These are phyloP conservation scores for Mormyrus proboscirostris DNA, from an alignment of 2,797 vertebrate genomes.

Conservation along the genomic window DNA sequence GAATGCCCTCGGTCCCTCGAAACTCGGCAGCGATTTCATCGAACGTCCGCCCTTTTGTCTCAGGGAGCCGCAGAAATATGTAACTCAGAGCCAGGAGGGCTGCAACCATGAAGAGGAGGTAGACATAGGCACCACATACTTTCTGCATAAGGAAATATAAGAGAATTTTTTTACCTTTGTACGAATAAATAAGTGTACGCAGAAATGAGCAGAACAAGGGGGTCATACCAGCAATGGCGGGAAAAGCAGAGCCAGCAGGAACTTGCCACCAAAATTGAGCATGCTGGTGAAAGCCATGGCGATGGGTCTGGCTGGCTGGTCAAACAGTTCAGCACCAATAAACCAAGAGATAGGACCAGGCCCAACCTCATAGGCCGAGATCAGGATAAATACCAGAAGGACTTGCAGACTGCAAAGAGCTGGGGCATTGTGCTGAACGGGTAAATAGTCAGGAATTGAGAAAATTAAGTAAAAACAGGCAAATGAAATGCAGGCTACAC, in stretches of 20 bases:
- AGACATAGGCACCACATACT: slow-evolving; percentile 53
- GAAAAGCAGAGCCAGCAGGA: slow-evolving; percentile 56
- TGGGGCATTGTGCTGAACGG: slow-evolving; percentile 45
- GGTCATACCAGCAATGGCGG: slow-evolving; percentile 42
- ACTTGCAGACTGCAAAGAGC: slow-evolving; percentile 53
- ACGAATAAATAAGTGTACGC: not conserved
- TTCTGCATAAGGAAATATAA: slow-evolving; percentile 41
- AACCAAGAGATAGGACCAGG: slow-evolving; percentile 62
- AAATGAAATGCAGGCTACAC: not conserved
- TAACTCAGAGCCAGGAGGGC: slow-evolving; percentile 49
- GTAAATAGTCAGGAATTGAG: not conserved
- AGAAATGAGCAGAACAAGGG: not conserved
- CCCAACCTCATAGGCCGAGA: slow-evolving; percentile 57
- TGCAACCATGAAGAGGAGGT: slow-evolving; percentile 55
- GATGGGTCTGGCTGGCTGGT: slow-evolving; percentile 48
- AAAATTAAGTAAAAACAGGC: not conserved
- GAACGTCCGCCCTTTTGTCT: slow-evolving; percentile 64
- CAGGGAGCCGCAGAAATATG: slow-evolving; percentile 56
- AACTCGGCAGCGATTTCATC: slow-evolving; percentile 59
- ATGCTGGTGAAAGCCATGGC: slow-evolving; percentile 66
- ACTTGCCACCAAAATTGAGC: slow-evolving; percentile 64
- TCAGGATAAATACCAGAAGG: slow-evolving; percentile 54
- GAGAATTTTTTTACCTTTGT: not conserved
- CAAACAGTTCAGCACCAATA: slow-evolving; percentile 60
- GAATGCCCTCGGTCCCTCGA: slow-evolving; percentile 52